Evolutionary conservation across 2,797 vertebrate species (phyloP).

Genomic region (Acipenser transmontanus): DNA sequence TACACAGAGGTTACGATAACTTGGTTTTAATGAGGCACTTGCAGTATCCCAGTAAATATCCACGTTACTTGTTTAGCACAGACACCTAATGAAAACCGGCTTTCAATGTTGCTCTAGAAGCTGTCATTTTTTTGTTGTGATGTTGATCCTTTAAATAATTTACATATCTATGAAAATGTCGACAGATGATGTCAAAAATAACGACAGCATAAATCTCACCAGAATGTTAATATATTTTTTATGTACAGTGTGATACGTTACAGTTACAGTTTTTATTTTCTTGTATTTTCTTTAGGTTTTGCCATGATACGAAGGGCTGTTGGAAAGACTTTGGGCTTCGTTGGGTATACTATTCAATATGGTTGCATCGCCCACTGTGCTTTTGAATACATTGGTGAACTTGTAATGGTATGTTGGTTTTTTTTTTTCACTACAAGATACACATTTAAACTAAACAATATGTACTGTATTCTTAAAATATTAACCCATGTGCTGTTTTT

Average conservation of each 20-base stretch:
- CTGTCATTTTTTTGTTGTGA: constrained; percentile 37
- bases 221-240: constrained; percentile 21
- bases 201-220: constrained; percentile 14
- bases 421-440: background rate
- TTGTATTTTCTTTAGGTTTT: constrained; percentile 38
- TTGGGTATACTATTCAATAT: constrained; percentile 87
- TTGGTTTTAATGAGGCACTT: too few relatives aligned
- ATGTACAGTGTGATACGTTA: constrained; percentile 25
- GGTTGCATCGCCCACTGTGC: constrained; percentile 92
- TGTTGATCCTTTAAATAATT: background rate
- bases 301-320: constrained; percentile 72
- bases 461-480: too few relatives aligned
- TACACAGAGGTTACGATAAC: too few relatives aligned
- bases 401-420: constrained; percentile 77
- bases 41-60: too few relatives aligned
- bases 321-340: constrained; percentile 71
- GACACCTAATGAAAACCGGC: background rate
- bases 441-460: too few relatives aligned
- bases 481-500: too few relatives aligned
- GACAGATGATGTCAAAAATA: constrained; percentile 32
- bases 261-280: constrained; percentile 9
- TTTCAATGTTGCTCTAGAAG: constrained; percentile 29
- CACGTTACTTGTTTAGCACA: too few relatives aligned
- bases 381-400: constrained; percentile 90
- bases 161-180: constrained; percentile 22